Evolutionary conservation across 2,113 vertebrate genomes (phyloP), one percentile per base, ranked within the genome.

Genomic region (Thomomys bottae): DNA sequence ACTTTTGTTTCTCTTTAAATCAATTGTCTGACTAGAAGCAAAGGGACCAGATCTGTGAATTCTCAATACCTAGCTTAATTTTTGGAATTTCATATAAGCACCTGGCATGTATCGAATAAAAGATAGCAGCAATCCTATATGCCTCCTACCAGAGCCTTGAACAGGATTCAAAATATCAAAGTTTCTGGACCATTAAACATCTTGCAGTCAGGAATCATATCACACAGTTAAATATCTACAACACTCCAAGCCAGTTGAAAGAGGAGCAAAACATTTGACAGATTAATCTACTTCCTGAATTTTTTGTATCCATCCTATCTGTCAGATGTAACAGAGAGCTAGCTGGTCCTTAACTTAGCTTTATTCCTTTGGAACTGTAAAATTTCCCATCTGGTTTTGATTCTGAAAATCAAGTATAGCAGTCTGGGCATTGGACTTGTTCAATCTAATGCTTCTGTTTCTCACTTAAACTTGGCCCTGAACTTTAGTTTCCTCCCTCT

Each of bases 381-480:
- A 54, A 66, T 49, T 61, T 4, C 28, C 76, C 66, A 57, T 30
- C 76, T 72, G 78, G 59, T 68, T 72, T 38, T 72, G 20, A 21
- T 84, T 72, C 87, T 93, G 70, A 70, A 34, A 82, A 88, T 70
- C 75, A 79, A 93, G 84, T 61, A 76, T 34, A 90, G 67, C 70
- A 76, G 38, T 21, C 21, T 88, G 67, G 42, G 24, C 30, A 32
- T 34, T 54, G 72, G 64, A 72, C 17, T 57, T 86, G 30, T 66
- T 88, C 11, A 81, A 75, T 63, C 59, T 70, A 36, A 54, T 84
- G 7, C 8, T 92, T 93, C 83, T 76, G 66, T 63, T 90, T 91
- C 36, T n/a, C 30, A 76, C 8, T 64, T 82, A 90, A 90, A 64
- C 24, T 45, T 83, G 70, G 42, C 24, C n/a, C 49, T 66, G 4